Evolutionary conservation across 1,140 invertebrate genomes (phyloP), one percentile per base, ranked within the genome.

Genomic region (Lepidurus apus): DNA sequence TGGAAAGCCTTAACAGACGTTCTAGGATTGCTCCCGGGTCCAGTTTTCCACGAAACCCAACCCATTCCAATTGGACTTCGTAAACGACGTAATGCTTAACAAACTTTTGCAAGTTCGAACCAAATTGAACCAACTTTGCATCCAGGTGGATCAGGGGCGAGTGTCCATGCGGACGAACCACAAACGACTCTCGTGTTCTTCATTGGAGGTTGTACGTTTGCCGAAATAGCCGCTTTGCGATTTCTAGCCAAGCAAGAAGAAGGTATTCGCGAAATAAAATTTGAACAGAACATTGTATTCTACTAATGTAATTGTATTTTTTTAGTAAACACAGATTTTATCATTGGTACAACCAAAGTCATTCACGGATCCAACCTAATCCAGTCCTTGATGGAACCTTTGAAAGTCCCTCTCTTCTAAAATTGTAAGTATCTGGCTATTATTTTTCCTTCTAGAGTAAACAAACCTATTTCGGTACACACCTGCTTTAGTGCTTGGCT

Each of bases 121-220:
- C n/a, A n/a, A 45, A 26, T 43, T 44, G 43, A 45, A 26, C 11
- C n/a, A 5, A 11, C 6, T 34, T 47, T 74, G 26, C 34, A 11
- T 13, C 1, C 65, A 47, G 76, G 42, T 90, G 89, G 2, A 87
- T 90, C 65, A 88, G 88, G 0, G 91, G 89, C 80, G 88, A 92
- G 81, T 89, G 88, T 79, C 91, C 90, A 0, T 87, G 88, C 88
- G 9, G 91, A 94, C 80, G 88, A 88, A 74, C 89, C 92, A 0
- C 90, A 90, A 82, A 90, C 96, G 1, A 91, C 96, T n/a, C 84
- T 98, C 7, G 94, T 98, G 0, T 95, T 97, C 84, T 98, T 98
- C 84, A 91, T 98, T 26, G 97, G 97, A 11, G 97, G 97, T 3
- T 96, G 96, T 84, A 99, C 97, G 0, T 98, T 93, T 87, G 93